phyloP scores from a whole-genome alignment of 2,113 vertebrate genomes.

The Tyto alba region DNA sequence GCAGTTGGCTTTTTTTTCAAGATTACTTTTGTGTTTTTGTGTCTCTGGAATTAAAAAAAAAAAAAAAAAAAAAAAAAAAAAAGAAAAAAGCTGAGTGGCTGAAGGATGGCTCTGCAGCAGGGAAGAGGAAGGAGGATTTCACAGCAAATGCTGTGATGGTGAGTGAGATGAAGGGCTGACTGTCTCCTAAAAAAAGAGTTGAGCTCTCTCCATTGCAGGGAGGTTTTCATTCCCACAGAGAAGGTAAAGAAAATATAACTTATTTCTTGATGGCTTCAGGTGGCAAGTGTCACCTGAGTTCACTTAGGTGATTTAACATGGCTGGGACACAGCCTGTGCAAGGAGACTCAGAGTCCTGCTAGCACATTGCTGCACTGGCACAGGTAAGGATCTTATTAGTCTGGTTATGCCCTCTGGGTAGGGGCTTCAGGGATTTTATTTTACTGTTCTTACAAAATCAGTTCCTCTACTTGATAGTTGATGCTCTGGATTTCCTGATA shows the following conservation, averaged over 20 bases:
- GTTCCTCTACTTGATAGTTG: not conserved
- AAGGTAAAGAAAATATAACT: not conserved
- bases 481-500: not conserved
- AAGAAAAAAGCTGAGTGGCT: too few relatives aligned
- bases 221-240: not conserved
- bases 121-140: not conserved
- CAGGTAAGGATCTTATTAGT: not conserved
- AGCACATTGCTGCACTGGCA: not conserved
- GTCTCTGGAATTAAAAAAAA: not conserved
- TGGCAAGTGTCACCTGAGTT: not conserved
- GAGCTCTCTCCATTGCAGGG: not conserved
- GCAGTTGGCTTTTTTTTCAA: not conserved
- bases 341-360: not conserved
- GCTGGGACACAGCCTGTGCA: not conserved
- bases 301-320: not conserved
- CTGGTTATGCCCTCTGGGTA: not conserved
- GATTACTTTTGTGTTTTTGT: not conserved
- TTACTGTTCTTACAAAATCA: not conserved
- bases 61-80: too few relatives aligned
- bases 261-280: not conserved
- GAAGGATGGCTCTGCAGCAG: not conserved
- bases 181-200: not conserved
- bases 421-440: not conserved
- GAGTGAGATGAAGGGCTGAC: not conserved
- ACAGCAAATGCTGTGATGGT: not conserved